Evolutionary conservation across 2,888 invertebrate species (phyloP), one percentile per base, ranked within the genome.

Genomic region (Cryptophagus acutangulus): DNA sequence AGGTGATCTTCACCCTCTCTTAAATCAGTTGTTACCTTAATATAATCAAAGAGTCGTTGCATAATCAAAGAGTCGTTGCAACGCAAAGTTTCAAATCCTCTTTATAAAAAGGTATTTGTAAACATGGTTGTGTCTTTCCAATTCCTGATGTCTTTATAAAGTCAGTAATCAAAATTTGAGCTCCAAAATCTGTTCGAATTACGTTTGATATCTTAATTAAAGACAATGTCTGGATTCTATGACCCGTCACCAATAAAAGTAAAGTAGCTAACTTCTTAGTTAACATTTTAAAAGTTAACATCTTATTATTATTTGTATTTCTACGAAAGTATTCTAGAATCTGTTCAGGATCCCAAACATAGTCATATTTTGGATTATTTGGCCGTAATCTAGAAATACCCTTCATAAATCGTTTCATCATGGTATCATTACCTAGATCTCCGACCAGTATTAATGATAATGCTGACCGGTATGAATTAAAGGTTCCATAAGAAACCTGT

Each of bases 271-370:
- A 25, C n/a, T 36, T 18, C 33, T 36, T 25, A 26, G 36, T 17
- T 14, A 31, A 18, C 8, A 16, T 12, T 6, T 17, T 2, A 3
- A 36, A 14, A 17, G 33, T 9, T 10, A 47, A 36, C 5, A 31
- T 25, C 10, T 28, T 10, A 14, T 13, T 39, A n/a, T 36, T 36
- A n/a, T n/a, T n/a, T n/a, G n/a, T n/a, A n/a, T n/a, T n/a, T 24
- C 8, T 35, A 14, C 24, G 26, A 25, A 47, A 15, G 18, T 35
- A 46, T 10, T 18, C 9, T 9, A 48, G 14, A 17, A 48, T 42
- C 12, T 28, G 20, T 12, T 30, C 28, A 5, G 55, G 54, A 36
- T 63, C 51, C 59, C 61, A 62, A 1, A 46, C 58, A 10, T 9
- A 8, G 29, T 56, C 43, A 43, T 61, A 54, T 40, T 40, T 49